Evolutionary conservation across 2,797 vertebrate species (phyloP).

Genomic region (Centropyge bicolor): DNA sequence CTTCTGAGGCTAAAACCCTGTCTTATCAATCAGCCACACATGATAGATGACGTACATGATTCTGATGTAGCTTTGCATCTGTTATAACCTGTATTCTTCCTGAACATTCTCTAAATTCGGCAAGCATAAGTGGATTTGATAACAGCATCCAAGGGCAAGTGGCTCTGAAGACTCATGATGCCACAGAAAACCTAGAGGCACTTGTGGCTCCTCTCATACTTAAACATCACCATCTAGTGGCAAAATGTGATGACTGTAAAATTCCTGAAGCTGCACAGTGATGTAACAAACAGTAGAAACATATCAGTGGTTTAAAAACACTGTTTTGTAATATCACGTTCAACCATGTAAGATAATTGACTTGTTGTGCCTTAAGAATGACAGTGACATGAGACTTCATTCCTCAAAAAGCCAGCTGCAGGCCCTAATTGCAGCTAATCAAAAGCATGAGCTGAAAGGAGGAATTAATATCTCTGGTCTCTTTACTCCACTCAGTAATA

Average conservation of each 20-base stretch:
- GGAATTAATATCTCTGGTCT: background rate
- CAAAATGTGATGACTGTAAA: background rate
- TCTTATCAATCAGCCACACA: background rate
- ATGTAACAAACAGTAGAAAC: slow-evolving; percentile 9
- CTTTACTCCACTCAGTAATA: too few relatives aligned
- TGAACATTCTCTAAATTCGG: background rate
- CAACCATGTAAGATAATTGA: background rate
- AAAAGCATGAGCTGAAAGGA: too few relatives aligned
- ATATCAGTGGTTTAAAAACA: background rate
- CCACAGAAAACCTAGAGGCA: background rate
- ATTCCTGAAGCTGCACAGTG: background rate
- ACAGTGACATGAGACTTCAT: background rate
- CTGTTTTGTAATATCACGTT: background rate
- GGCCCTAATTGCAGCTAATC: too few relatives aligned
- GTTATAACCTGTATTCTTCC: background rate
- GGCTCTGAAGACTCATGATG: background rate
- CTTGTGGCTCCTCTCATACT: background rate
- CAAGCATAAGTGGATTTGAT: background rate
- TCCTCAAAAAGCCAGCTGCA: background rate
- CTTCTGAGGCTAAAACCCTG: background rate
- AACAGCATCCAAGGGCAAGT: background rate
- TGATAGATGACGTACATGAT: background rate
- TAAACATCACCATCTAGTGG: slow-evolving; percentile 72
- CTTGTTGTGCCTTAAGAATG: background rate
- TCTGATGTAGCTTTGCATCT: slow-evolving; percentile 2